These are phyloP conservation scores for Drosophila seguyi DNA, from an alignment of 1,140 invertebrate genomes.

Conservation along the genomic window DNA sequence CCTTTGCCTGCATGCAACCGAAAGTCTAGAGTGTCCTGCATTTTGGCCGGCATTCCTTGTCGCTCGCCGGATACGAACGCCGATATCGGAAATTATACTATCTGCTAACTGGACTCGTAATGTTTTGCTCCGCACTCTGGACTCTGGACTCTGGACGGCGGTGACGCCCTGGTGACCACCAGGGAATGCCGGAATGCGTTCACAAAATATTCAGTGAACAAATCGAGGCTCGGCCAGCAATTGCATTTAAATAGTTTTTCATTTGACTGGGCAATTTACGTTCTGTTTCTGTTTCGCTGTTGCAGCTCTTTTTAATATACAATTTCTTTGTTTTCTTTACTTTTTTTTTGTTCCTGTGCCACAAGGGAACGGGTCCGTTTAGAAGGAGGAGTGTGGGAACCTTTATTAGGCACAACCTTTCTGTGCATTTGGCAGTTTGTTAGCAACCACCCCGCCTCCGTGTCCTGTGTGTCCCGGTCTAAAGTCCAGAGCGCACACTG, in stretches of 20 bases:
- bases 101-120: constrained; percentile 58
- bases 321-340: background rate
- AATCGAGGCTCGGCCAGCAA: constrained; percentile 79
- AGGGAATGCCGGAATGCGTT: constrained; percentile 42
- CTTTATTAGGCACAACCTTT: constrained; percentile 55
- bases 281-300: constrained; percentile 11
- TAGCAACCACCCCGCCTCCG: too few relatives aligned
- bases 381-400: background rate
- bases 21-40: constrained; percentile 24
- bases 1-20: constrained; percentile 10
- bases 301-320: constrained; percentile 24
- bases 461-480: background rate
- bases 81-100: constrained; percentile 63
- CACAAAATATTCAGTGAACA: constrained; percentile 76
- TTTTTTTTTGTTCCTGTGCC: background rate
- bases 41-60: constrained; percentile 18
- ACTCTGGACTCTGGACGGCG: too few relatives aligned
- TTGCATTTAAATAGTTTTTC: constrained; percentile 83
- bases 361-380: background rate
- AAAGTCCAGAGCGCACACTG: constrained; percentile 10
- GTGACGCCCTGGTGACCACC: constrained; percentile 4
- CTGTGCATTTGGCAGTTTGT: constrained; percentile 49
- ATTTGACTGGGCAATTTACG: constrained; percentile 73
- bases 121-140: constrained; percentile 18
- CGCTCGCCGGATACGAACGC: constrained; percentile 40